Evolutionary conservation across 2,797 vertebrate genomes (phyloP), one percentile per base, ranked within the genome.

Genomic region (Poliocrania exsul): DNA sequence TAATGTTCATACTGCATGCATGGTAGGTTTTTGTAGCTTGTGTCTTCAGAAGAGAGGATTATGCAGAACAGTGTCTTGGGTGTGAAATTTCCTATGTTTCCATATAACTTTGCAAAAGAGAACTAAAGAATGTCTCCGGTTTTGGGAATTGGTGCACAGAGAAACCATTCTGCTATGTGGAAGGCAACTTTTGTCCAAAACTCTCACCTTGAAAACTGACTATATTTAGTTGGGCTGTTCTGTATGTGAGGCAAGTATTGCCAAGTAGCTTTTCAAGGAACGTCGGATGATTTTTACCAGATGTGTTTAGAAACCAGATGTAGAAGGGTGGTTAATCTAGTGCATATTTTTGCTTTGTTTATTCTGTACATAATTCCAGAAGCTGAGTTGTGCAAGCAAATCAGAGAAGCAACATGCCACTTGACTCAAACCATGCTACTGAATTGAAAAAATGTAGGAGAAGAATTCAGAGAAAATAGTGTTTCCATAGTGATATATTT

Each of bases 221-320:
- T 62, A 1, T 44, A 9, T 71, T 83, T 61, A 86, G 20, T 35
- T 78, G 35, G 16, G 11, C n/a, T 93, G 24, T 37, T 88, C 20
- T 38, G 17, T 73, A 26, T 57, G 25, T 57, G 56, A 90, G 46
- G 75, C 57, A 69, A 82, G 20, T 87, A 51, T 54, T 80, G 79
- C 86, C 89, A 92, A 94, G 40, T 5, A 62, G 56, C n/a, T 91
- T 92, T 91, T 54, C 62, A 78, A 77, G 65, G 86, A 79, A 83
- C 50, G 53, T 65, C 70, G 37, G 38, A 37, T 92, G 73, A 93
- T 79, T 92, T 90, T 90, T 91, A 14, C 77, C 85, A 93, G 53
- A 90, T 88, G 72, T 82, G 60, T 57, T 92, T 60, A 70, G 88
- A 90, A 93, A 74, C 23, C 79, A 91, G 58, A 71, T 91, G 66